Conservation (phyloP, 2,113 vertebrate genomes). For the Pristiophorus japonicus region DNA sequence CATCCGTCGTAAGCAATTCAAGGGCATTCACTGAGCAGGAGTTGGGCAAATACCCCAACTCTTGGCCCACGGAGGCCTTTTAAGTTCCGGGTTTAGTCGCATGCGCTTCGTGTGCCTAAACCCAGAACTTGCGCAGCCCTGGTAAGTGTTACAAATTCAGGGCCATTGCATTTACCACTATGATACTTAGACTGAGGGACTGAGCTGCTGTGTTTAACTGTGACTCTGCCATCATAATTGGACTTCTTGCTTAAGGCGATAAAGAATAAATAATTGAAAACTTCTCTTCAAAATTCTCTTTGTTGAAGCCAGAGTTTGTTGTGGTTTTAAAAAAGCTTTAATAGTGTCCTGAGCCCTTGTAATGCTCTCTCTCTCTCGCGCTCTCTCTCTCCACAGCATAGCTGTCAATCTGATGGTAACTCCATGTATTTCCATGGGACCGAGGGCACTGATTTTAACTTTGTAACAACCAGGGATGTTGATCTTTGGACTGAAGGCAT, state of each 20-base stretch:
- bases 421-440: conserved; percentile 91
- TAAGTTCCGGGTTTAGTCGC: too few relatives aligned
- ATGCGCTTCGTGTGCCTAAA: too few relatives aligned
- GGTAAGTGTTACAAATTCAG: too few relatives aligned
- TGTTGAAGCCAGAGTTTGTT: conserved; percentile 39
- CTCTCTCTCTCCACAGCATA: conserved; percentile 68
- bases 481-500: conserved; percentile 85
- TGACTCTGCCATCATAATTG: neutral
- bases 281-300: conserved; percentile 42
- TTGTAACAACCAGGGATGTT: conserved; percentile 81
- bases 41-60: too few relatives aligned
- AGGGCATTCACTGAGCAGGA: too few relatives aligned
- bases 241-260: neutral
- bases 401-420: conserved; percentile 94
- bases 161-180: neutral
- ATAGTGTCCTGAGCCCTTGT: conserved; percentile 36
- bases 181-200: neutral
- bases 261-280: conserved; percentile 40
- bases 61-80: too few relatives aligned
- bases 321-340: conserved; percentile 44
- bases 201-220: neutral
- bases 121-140: too few relatives aligned
- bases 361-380: conserved; percentile 34
- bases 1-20: too few relatives aligned
- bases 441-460: conserved; percentile 79